Conservation (phyloP, 2,888 invertebrate species). For the Ormia ochracea region DNA sequence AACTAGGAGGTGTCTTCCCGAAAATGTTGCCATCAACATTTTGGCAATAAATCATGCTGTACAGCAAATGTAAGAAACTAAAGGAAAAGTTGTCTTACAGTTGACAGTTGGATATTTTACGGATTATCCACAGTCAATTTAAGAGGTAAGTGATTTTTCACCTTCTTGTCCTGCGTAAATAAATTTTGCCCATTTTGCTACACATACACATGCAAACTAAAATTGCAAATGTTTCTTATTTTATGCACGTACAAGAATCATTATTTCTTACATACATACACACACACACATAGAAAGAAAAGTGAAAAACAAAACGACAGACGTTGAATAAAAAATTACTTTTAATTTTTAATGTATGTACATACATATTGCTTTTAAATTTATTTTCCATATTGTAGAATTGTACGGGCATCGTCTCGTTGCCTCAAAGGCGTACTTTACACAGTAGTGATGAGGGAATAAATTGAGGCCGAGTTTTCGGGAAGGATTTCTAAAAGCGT, state of each 20-base stretch:
- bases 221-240: constrained; percentile 1
- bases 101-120: constrained; percentile 65
- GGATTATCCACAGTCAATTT: constrained; percentile 63
- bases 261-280: neutral
- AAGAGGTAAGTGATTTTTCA: constrained; percentile 61
- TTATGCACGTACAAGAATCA: neutral
- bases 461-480: too few relatives aligned
- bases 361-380: too few relatives aligned
- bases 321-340: too few relatives aligned
- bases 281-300: too few relatives aligned
- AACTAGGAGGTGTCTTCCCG: constrained; percentile 1
- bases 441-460: too few relatives aligned
- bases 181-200: neutral
- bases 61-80: constrained; percentile 45
- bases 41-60: constrained; percentile 55
- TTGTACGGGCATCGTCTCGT: too few relatives aligned
- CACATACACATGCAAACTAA: neutral
- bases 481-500: too few relatives aligned
- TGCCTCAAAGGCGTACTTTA: too few relatives aligned
- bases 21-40: constrained; percentile 46
- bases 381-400: too few relatives aligned
- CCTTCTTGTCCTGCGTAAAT: neutral
- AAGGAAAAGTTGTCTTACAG: constrained; percentile 61
- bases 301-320: too few relatives aligned
- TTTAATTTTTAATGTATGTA: too few relatives aligned